These are phyloP conservation scores for Macropodus opercularis DNA, from an alignment of 2,797 vertebrate genomes.

Conservation along the genomic window DNA sequence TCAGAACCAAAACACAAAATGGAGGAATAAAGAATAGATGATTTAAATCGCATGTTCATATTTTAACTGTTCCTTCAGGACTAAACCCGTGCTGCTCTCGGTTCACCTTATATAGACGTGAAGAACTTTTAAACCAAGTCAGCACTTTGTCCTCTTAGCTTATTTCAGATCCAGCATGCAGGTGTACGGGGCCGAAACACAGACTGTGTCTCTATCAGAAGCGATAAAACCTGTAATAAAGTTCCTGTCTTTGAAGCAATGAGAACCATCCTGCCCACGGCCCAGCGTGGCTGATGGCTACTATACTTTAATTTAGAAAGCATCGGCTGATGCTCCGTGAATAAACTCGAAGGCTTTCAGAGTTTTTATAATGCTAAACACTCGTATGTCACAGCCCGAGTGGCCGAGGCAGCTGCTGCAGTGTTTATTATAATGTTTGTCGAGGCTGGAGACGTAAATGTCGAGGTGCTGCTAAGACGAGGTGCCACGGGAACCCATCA, in stretches of 20 bases:
- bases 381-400: slow-evolving; percentile 22
- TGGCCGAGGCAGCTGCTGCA: slow-evolving; percentile 3
- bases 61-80: no score
- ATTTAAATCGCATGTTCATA: no score
- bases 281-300: slow-evolving; percentile 3
- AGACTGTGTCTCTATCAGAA: slow-evolving; percentile 4
- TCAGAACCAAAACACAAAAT: no score
- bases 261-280: slow-evolving; percentile 2
- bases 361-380: slow-evolving; percentile 14
- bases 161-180: slow-evolving; percentile 18
- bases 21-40: no score
- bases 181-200: slow-evolving; percentile 1
- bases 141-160: slow-evolving; percentile 39
- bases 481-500: slow-evolving; percentile 6
- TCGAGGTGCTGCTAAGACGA: background rate
- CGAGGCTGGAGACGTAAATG: slow-evolving; percentile 11
- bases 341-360: slow-evolving; percentile 41
- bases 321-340: slow-evolving; percentile 45
- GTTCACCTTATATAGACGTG: background rate
- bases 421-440: slow-evolving; percentile 3
- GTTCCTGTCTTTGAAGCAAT: slow-evolving; percentile 8
- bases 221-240: slow-evolving; percentile 21
- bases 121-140: slow-evolving; percentile 14
- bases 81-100: no score
- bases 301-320: slow-evolving; percentile 43